A percentile compares a stretch with the other conserved stretches of the same genome.
These are phyloP conservation scores for Echinops telfairi DNA, from an alignment of 2,113 vertebrate genomes.

Conservation along the genomic window DNA sequence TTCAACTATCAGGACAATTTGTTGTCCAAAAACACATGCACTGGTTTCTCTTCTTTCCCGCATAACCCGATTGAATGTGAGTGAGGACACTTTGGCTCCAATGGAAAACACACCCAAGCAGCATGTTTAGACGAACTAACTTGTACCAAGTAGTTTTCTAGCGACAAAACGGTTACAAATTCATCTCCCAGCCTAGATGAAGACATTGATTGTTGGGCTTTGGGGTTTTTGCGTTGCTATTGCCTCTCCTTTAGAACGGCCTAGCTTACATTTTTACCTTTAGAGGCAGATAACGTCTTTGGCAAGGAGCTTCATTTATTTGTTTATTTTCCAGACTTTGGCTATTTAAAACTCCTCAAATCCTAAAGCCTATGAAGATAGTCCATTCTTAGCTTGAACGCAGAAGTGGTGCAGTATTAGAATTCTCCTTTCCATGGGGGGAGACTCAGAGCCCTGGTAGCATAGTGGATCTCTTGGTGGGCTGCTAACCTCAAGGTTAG, in stretches of 20 bases:
- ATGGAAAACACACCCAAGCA: not conserved
- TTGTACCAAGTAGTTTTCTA: constrained; percentile 36
- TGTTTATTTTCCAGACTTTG: constrained; percentile 59
- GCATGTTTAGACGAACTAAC: constrained; percentile 30
- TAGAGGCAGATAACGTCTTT: constrained; percentile 56
- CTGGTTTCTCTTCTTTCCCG: not conserved
- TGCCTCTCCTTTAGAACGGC: constrained; percentile 19
- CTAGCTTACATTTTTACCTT: not conserved
- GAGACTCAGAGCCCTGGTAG: not conserved
- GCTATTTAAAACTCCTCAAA: not conserved
- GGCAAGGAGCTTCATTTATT: constrained; percentile 50
- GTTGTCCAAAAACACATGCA: not conserved
- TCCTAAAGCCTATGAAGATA: not conserved
- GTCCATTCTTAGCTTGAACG: not conserved
- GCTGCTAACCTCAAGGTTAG: too few relatives aligned
- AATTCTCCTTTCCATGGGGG: not conserved
- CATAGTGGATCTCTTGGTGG: too few relatives aligned
- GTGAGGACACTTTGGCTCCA: not conserved
- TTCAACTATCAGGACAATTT: constrained; percentile 12
- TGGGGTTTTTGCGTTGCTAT: constrained; percentile 50
- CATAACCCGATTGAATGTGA: not conserved
- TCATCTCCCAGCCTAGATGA: not conserved
- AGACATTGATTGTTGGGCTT: constrained; percentile 46
- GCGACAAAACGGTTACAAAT: not conserved
- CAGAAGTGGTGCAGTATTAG: not conserved